These are phyloP conservation scores for Punctoribates punctum DNA, from an alignment of 2,888 invertebrate genomes.

Conservation along the genomic window DNA sequence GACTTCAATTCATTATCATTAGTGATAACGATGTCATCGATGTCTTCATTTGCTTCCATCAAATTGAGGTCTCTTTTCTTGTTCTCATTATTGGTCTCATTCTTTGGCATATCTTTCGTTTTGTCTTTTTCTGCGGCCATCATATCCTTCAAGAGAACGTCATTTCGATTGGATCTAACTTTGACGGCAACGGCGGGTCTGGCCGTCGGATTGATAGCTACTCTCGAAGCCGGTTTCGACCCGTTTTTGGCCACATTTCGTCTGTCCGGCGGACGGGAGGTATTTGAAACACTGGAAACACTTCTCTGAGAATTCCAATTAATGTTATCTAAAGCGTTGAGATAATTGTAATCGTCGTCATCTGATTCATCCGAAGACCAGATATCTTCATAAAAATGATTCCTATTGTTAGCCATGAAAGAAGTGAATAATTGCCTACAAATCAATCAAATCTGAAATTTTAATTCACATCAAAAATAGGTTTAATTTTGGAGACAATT, in stretches of 20 bases:
- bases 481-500: no score
- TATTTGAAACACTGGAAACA: neutral
- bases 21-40: neutral
- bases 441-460: neutral
- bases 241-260: neutral
- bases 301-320: neutral
- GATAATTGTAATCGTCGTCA: conserved; percentile 9
- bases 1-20: neutral
- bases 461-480: no score
- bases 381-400: neutral
- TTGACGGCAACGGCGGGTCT: conserved; percentile 15
- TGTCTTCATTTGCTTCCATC: neutral
- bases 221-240: neutral
- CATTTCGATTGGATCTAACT: neutral
- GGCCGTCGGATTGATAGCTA: neutral
- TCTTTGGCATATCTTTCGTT: neutral
- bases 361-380: conserved; percentile 10
- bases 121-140: neutral
- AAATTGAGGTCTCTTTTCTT: neutral
- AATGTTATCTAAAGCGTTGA: neutral
- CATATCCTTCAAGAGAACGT: neutral
- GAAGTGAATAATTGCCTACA: neutral
- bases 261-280: neutral
- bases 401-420: neutral
- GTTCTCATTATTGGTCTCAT: neutral